Conservation (phyloP, 2,797 vertebrate species). For the Uromys caudimaculatus region DNA sequence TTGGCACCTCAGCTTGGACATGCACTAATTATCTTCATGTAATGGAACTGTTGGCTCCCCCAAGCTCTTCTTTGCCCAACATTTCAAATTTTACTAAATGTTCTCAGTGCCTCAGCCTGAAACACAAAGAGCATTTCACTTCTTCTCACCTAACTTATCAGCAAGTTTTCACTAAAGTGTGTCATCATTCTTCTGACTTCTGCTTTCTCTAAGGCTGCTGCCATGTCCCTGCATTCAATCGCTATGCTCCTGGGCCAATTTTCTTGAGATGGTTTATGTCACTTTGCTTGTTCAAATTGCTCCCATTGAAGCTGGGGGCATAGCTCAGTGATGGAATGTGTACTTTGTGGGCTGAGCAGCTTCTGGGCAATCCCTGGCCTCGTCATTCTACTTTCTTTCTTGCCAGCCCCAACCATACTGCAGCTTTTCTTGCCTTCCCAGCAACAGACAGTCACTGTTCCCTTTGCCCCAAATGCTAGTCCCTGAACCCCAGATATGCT, state of each 20-base stretch:
- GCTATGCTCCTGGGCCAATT: neutral
- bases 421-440: neutral
- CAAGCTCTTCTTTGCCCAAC: neutral
- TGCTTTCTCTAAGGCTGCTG: neutral
- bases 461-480: neutral
- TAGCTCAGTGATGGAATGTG: too few species aligned
- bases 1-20: neutral
- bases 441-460: neutral
- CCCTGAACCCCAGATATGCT: neutral
- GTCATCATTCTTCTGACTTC: neutral
- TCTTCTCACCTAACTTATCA: neutral
- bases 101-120: neutral
- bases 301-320: neutral
- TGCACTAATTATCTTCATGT: neutral
- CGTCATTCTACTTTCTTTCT: too few species aligned
- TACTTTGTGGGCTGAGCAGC: neutral
- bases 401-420: fast-evolving
- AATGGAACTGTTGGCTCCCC: too few species aligned
- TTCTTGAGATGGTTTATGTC: neutral
- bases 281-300: neutral
- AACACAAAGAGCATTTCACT: neutral
- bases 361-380: neutral
- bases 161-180: neutral
- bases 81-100: constrained; percentile 21
- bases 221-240: neutral